Evolutionary conservation across 2,888 invertebrate genomes (phyloP).

Genomic region (Cerastis leucographa): DNA sequence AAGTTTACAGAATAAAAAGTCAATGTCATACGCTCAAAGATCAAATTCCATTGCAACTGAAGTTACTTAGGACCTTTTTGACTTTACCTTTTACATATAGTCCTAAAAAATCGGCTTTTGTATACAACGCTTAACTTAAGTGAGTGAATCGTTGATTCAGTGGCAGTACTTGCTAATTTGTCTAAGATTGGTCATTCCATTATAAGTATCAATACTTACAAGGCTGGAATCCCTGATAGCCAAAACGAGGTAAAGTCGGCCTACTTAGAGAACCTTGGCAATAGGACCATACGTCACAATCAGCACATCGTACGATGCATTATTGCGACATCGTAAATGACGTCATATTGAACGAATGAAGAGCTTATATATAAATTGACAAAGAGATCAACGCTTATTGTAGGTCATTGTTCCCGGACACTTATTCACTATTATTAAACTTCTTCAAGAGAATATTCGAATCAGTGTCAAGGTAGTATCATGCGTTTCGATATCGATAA

Average conservation of each 20-base stretch:
- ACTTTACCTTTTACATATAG: no score
- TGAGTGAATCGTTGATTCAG: background rate
- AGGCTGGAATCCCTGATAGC: background rate
- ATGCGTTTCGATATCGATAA: slow-evolving; percentile 13
- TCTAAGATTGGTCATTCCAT: background rate
- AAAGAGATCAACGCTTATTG: background rate
- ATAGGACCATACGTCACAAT: slow-evolving; percentile 11
- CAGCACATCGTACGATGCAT: slow-evolving; percentile 29
- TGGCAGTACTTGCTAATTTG: background rate
- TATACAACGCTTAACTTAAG: background rate
- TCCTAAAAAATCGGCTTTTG: background rate
- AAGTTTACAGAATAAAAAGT: background rate
- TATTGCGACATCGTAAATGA: slow-evolving; percentile 15
- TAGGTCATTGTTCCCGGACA: background rate
- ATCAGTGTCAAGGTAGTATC: slow-evolving; percentile 8
- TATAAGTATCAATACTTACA: background rate
- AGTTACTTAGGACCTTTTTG: background rate
- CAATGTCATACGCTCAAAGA: background rate
- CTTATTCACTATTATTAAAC: background rate
- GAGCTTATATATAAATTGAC: slow-evolving; percentile 9
- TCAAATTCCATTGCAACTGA: background rate
- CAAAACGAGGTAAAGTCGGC: background rate
- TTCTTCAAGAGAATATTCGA: background rate
- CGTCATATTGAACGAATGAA: slow-evolving; percentile 20
- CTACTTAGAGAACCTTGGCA: slow-evolving; percentile 15